phyloP scores from a whole-genome alignment of 1,140 invertebrate species.

The Temnothorax curvispinosus region DNA sequence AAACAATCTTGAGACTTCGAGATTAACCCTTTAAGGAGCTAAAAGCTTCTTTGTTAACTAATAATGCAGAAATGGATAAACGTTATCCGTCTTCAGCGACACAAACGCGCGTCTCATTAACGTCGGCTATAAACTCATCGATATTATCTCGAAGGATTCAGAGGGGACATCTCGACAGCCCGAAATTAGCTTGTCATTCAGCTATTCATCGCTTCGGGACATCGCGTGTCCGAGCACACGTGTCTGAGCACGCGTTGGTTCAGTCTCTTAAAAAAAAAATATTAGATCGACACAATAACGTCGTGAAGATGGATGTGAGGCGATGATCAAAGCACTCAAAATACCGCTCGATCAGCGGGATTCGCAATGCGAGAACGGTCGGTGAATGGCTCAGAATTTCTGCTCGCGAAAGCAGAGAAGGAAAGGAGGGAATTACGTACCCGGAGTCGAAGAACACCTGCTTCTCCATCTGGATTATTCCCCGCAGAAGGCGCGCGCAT shows the following conservation, averaged over 20 bases:
- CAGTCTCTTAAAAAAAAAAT: not conserved
- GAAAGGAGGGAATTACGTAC: conserved; percentile 24
- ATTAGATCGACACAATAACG: conserved; percentile 1
- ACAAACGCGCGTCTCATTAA: conserved; percentile 29
- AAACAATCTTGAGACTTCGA: conserved; percentile 9
- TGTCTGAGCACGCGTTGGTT: not conserved
- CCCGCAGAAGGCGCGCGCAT: conserved; percentile 54
- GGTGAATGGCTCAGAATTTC: conserved; percentile 1
- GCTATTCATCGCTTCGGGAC: conserved; percentile 22
- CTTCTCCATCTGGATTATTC: conserved; percentile 54
- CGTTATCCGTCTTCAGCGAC: conserved; percentile 11
- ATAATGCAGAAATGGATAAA: conserved; percentile 31
- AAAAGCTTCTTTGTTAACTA: conserved; percentile 31
- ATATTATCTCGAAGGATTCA: conserved; percentile 12
- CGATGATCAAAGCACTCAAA: conserved; percentile 33
- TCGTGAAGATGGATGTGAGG: conserved; percentile 22
- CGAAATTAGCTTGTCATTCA: conserved; percentile 40
- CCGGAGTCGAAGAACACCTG: conserved; percentile 48
- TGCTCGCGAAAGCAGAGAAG: not conserved
- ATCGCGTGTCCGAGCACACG: not conserved
- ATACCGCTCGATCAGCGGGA: conserved; percentile 20
- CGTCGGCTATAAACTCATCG: conserved; percentile 37
- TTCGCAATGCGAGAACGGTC: conserved; percentile 34
- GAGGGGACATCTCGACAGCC: not conserved
- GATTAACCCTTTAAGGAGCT: conserved; percentile 17